A percentile compares a stretch with the other conserved stretches of the same genome.
phyloP scores from a whole-genome alignment of 2,797 vertebrate genomes.

The Remorina albescens region DNA sequence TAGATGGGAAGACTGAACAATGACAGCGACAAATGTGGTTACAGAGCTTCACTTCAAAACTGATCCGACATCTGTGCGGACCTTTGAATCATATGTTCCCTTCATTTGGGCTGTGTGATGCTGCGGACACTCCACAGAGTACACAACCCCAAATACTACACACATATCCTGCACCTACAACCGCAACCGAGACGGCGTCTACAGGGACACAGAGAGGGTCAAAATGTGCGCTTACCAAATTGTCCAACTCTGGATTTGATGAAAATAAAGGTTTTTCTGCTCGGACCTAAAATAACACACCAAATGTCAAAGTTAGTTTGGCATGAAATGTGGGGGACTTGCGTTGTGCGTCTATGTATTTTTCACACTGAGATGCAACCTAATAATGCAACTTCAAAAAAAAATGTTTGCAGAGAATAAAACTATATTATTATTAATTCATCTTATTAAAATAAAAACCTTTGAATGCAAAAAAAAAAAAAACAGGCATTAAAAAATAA shows the following conservation, averaged over 20 bases:
- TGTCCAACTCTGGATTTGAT: conserved; percentile 99
- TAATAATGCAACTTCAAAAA: conserved; percentile 13
- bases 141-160: conserved; percentile 16
- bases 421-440: background rate
- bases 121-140: conserved; percentile 60
- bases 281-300: conserved; percentile 90
- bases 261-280: conserved; percentile 99
- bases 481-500: conserved; percentile 19
- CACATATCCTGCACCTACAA: background rate
- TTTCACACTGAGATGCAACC: background rate
- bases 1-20: conserved; percentile 39
- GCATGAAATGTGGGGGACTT: conserved; percentile 26
- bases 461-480: conserved; percentile 17
- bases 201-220: conserved; percentile 42
- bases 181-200: conserved; percentile 33
- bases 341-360: background rate
- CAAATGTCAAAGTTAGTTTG: conserved; percentile 71
- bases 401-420: conserved; percentile 21
- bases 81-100: conserved; percentile 71
- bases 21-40: conserved; percentile 71
- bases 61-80: conserved; percentile 57
- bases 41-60: conserved; percentile 48
- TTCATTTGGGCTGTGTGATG: conserved; percentile 65
- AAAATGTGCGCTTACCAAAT: conserved; percentile 93
- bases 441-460: conserved; percentile 13